Base-by-base conservation (phyloP, 30 jellyfish, hydroid and myxozoan genomes). In the Pseudorhiza aurosa region DNA sequence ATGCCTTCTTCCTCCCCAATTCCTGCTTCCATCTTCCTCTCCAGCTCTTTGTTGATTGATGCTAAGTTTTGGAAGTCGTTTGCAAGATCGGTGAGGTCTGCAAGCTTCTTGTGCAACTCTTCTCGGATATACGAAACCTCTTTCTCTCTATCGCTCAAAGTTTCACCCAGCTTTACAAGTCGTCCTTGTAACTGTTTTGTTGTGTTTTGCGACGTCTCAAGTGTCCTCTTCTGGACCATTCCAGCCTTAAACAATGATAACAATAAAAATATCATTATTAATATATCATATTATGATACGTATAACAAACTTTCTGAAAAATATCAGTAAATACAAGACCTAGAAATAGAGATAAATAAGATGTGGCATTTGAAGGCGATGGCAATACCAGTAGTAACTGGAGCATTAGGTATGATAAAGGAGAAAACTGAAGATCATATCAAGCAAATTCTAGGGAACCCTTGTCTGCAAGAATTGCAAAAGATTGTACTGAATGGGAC, bases 11-110 rank as follows among this genome's bases (percentile, higher is more conserved):
- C 94, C 15, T 51, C 67, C n/a, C 94, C 68, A 18, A 82, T 19
- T 14, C 87, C 87, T 7, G 49, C 81, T 25, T 68, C 87, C 1
- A 70, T 68, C 29, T 60, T 65, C 69, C 29, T 42, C 39, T 82
- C 87, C 6, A 55, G 50, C 58, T 69, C 81, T 43, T 47, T 70
- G 68, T 82, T 70, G 31, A 82, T 69, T 43, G 18, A 19, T 15
- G 57, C 94, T 17, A 70, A 44, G 21, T 69, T 68, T 37, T 59
- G 81, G 47, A 64, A 80, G 33, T 80, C 91, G 0, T 60, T 51
- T 11, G 91, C 84, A 36, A 80, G 72, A 32, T 80, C 91, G 11
- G 72, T 35, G 12, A 80, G 27, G 39, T 80, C 91, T n/a, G 37
- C 40, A 12, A 80, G 17, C 45, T 80, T 80, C 21, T 80, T 80